Conservation (phyloP, 2,113 vertebrate genomes). For the Oceanites oceanicus region DNA sequence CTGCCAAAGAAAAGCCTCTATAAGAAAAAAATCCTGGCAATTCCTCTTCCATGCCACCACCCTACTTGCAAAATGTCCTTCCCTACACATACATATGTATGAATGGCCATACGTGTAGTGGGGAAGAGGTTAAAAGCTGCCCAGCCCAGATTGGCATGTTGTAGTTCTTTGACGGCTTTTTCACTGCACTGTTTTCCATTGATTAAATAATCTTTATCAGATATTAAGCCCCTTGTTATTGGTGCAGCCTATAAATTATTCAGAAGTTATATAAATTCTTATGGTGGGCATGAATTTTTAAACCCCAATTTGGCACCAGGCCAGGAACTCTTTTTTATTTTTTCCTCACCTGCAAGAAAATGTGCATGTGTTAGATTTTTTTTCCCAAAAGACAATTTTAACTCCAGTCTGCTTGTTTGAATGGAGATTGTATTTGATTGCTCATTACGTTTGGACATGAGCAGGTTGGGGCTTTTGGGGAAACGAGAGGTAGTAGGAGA, state of each 20-base stretch:
- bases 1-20: neutral
- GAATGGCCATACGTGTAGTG: neutral
- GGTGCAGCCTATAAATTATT: conserved; percentile 67
- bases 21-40: neutral
- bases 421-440: neutral
- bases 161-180: conserved; percentile 9
- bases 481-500: neutral
- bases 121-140: neutral
- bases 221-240: conserved; percentile 70
- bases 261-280: conserved; percentile 68
- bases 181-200: conserved; percentile 40
- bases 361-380: neutral
- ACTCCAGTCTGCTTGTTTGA: neutral
- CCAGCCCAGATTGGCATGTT: neutral
- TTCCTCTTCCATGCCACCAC: neutral
- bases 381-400: conserved; percentile 3
- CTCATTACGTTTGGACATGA: neutral
- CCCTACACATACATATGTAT: neutral
- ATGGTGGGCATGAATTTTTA: conserved; percentile 68
- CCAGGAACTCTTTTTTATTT: neutral
- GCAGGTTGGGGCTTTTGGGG: neutral
- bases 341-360: neutral
- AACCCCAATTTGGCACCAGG: conserved; percentile 58
- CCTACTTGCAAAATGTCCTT: neutral
- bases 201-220: conserved; percentile 68